Evolutionary conservation across 2,888 invertebrate genomes (phyloP).

Genomic region (Vesta saturnalis): DNA sequence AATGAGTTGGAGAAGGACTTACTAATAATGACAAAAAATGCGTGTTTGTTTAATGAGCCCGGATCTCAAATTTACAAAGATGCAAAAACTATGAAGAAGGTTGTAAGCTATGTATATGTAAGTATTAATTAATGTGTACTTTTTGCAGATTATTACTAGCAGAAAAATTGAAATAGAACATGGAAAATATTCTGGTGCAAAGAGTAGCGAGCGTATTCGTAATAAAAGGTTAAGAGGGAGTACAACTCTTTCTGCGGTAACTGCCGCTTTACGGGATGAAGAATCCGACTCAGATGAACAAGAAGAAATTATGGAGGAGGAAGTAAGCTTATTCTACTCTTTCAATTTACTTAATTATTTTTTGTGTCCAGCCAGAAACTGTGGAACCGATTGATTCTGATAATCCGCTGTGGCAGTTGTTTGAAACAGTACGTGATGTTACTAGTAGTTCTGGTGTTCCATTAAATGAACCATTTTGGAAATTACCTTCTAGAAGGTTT

Average conservation of each 20-base stretch:
- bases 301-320: slow-evolving; percentile 62
- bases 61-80: slow-evolving; percentile 97
- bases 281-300: slow-evolving; percentile 71
- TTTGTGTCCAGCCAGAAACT: slow-evolving; percentile 7
- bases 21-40: slow-evolving; percentile 91
- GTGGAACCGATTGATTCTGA: slow-evolving; percentile 63
- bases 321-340: slow-evolving; percentile 54
- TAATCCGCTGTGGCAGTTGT: slow-evolving; percentile 91
- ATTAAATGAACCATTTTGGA: slow-evolving; percentile 93
- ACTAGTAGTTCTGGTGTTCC: slow-evolving; percentile 74
- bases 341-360: slow-evolving; percentile 46
- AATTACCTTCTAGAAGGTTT: slow-evolving; percentile 87
- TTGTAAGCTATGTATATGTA: slow-evolving; percentile 57
- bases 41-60: slow-evolving; percentile 95
- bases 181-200: slow-evolving; percentile 69
- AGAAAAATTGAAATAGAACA: slow-evolving; percentile 79
- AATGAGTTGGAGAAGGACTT: slow-evolving; percentile 91
- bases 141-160: slow-evolving; percentile 68
- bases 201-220: slow-evolving; percentile 77
- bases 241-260: slow-evolving; percentile 68
- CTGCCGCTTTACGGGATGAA: slow-evolving; percentile 72
- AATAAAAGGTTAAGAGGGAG: slow-evolving; percentile 66
- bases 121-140: neutral
- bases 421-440: slow-evolving; percentile 80
- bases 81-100: slow-evolving; percentile 88